phyloP scores from a whole-genome alignment of 2,888 invertebrate species.

The Eristalinus sepulchralis region DNA sequence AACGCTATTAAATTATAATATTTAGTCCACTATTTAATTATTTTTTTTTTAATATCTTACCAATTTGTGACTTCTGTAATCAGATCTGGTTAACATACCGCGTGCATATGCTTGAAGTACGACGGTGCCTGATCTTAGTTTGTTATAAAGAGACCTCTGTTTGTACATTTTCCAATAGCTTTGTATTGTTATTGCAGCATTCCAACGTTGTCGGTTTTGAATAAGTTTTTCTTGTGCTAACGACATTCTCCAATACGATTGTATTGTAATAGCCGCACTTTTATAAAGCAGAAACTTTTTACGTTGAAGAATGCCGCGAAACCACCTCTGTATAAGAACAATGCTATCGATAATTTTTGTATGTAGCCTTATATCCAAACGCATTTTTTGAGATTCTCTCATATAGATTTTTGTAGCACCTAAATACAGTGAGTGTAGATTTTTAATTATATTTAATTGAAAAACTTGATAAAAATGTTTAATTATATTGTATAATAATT shows the following conservation, averaged over 20 bases:
- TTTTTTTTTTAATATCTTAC: constrained; percentile 30
- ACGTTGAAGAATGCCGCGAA: constrained; percentile 90
- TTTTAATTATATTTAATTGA: not conserved
- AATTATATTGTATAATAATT: too few relatives aligned
- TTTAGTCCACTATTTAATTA: not conserved
- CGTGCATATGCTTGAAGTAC: constrained; percentile 88
- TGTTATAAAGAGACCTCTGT: constrained; percentile 85
- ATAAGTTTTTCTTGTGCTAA: constrained; percentile 83
- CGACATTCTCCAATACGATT: constrained; percentile 87
- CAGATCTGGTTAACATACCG: constrained; percentile 85
- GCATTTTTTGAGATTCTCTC: constrained; percentile 95
- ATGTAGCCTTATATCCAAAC: constrained; percentile 94
- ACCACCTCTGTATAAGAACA: constrained; percentile 95
- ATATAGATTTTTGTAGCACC: constrained; percentile 95
- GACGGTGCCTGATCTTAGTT: constrained; percentile 83
- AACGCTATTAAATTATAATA: constrained; percentile 80
- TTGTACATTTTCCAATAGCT: constrained; percentile 88
- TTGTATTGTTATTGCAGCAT: constrained; percentile 87
- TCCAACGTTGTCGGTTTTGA: constrained; percentile 82
- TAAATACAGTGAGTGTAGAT: constrained; percentile 76
- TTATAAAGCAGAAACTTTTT: constrained; percentile 88
- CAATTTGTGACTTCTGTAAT: constrained; percentile 80
- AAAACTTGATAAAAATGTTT: too few relatives aligned
- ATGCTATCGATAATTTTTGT: constrained; percentile 97
- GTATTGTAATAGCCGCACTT: constrained; percentile 88